Evolutionary conservation across 2,888 invertebrate species (phyloP).

Genomic region (Suillia variegata): DNA sequence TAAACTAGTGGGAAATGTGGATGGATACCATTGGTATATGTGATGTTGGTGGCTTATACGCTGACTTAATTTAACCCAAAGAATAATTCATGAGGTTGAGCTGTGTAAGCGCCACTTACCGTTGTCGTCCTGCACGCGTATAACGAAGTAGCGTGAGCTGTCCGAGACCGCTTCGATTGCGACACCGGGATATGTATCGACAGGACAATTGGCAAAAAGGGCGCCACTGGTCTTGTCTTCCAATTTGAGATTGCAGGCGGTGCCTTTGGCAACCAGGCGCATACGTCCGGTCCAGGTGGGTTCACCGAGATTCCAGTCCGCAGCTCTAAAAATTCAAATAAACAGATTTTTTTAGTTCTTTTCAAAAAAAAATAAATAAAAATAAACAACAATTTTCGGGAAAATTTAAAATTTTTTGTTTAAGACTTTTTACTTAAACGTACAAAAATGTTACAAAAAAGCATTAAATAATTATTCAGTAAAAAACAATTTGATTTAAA

Average conservation of each 20-base stretch:
- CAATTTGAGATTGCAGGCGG: constrained; percentile 85
- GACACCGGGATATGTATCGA: constrained; percentile 93
- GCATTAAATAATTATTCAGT: too few relatives aligned
- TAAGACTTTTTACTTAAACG: too few relatives aligned
- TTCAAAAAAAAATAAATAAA: not conserved
- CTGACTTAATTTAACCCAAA: too few relatives aligned
- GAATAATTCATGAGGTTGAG: constrained; percentile 6
- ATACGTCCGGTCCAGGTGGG: constrained; percentile 99
- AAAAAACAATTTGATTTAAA: too few relatives aligned
- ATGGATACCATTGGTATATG: too few relatives aligned
- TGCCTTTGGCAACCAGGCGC: constrained; percentile 87
- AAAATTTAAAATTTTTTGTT: not conserved
- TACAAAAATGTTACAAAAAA: too few relatives aligned
- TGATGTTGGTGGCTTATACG: too few relatives aligned
- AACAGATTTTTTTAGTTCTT: not conserved
- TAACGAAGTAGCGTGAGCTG: constrained; percentile 96
- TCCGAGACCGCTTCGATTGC: constrained; percentile 96
- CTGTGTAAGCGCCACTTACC: constrained; percentile 65
- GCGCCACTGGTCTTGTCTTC: constrained; percentile 95
- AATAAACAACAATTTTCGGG: not conserved
- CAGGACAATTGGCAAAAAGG: constrained; percentile 95
- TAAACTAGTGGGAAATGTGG: too few relatives aligned
- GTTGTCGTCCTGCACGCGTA: constrained; percentile 92
- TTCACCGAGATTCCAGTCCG: constrained; percentile 97
- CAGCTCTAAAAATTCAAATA: constrained; percentile 81